Evolutionary conservation across 2,113 vertebrate species (phyloP), one percentile per base, ranked within the genome.

Genomic region (Meles meles): DNA sequence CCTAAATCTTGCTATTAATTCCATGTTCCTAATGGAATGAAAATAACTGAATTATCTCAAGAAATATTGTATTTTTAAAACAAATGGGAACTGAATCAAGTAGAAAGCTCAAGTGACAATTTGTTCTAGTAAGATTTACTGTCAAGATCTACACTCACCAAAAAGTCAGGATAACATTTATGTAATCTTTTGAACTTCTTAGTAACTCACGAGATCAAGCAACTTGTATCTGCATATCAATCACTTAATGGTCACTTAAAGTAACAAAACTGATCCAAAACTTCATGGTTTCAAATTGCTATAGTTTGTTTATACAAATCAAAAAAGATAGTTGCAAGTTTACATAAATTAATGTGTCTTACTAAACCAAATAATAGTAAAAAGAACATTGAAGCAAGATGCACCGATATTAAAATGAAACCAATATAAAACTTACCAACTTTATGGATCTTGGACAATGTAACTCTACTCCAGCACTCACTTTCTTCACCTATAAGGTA

Each of bases 41-140:
- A 21, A 72, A 92, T 67, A 69, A 85, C 17, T 85, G 39, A 89
- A 34, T 90, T 94, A 83, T 87, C 7, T 2, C 15, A 93, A 92
- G 18, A 90, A 76, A 81, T 21, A 6, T 63, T 57, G 27, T 59
- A 87, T 95, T 81, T 97, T 63, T 52, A 76, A 96, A 89, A 67
- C 5, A 71, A 52, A 94, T 85, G 1, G 27, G 37, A 88, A 96
- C n/a, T 71, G 17, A 92, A 86, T 27, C 21, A 15, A 94, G 34
- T 74, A 81, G 47, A 95, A 94, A 95, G 31, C 21, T 84, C 20
- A 84, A 49, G 6, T 96, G 31, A 82, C 7, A 79, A 61, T 85
- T 96, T 96, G 52, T 90, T 97, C 21, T 49, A 76, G 23, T n/a
- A 88, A 95, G 85, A 90, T 59, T 29, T 81, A 95, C 94, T 49